These are phyloP conservation scores for Leptinotarsa tumamoca DNA, from an alignment of 2,888 invertebrate species.

Conservation along the genomic window DNA sequence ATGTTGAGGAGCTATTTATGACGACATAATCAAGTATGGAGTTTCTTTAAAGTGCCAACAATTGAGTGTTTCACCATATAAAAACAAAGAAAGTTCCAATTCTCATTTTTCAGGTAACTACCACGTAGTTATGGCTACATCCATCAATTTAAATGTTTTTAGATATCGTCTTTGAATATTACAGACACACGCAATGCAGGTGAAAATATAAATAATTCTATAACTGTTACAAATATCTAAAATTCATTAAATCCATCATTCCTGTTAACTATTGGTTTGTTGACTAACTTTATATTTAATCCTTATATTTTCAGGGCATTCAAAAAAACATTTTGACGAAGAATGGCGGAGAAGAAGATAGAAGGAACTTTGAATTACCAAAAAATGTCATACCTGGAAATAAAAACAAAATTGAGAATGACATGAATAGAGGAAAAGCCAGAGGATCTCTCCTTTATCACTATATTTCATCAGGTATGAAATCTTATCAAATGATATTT, in stretches of 20 bases:
- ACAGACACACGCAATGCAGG: too few species aligned
- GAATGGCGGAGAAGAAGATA: background rate
- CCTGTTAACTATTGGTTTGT: background rate
- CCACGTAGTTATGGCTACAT: too few species aligned
- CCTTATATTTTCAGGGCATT: background rate
- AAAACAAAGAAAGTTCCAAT: too few species aligned
- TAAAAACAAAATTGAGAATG: conserved; percentile 70
- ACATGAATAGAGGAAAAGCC: conserved; percentile 70
- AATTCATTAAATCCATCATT: too few species aligned
- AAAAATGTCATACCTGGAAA: conserved; percentile 62
- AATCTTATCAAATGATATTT: conserved; percentile 59
- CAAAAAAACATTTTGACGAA: background rate
- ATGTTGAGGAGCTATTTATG: conserved; percentile 8
- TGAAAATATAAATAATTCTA: too few species aligned
- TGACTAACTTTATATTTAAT: background rate
- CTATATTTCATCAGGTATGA: conserved; percentile 71
- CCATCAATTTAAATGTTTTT: too few species aligned
- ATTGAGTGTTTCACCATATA: background rate
- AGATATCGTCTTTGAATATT: too few species aligned
- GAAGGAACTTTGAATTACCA: background rate
- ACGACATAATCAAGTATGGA: background rate
- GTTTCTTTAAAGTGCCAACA: background rate
- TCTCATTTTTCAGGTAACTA: too few species aligned
- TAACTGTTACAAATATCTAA: too few species aligned
- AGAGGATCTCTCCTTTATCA: conserved; percentile 71